Evolutionary conservation across 2,888 invertebrate species (phyloP).

Genomic region (Drosophila mettleri): DNA sequence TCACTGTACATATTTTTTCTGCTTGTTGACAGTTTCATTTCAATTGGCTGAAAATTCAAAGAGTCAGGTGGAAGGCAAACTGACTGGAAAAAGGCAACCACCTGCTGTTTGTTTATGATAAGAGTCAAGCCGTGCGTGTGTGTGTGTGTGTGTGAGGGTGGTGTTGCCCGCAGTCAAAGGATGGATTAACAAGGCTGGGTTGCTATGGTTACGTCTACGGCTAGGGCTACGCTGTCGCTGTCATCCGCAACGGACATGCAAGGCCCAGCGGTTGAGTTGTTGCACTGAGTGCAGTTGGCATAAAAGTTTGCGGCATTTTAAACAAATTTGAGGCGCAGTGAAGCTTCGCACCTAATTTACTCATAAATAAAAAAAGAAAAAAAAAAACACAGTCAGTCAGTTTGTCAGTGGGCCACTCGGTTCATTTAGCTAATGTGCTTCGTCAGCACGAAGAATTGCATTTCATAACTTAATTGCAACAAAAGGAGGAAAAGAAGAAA

Average conservation of each 20-base stretch:
- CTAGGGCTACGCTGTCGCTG: slow-evolving; percentile 15
- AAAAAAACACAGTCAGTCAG: neutral
- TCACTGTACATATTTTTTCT: slow-evolving; percentile 2
- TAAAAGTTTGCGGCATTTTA: neutral
- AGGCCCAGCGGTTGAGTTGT: slow-evolving; percentile 16
- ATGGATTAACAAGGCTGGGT: slow-evolving; percentile 23
- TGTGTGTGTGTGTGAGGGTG: slow-evolving; percentile 1
- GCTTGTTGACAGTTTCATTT: slow-evolving; percentile 62
- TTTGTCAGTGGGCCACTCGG: slow-evolving; percentile 43
- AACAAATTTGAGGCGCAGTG: slow-evolving; percentile 20
- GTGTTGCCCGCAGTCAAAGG: slow-evolving; percentile 21
- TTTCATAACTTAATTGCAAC: slow-evolving; percentile 73
- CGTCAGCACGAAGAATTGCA: slow-evolving; percentile 64
- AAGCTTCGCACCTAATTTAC: neutral
- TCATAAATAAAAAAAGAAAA: neutral
- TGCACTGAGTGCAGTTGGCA: slow-evolving; percentile 11
- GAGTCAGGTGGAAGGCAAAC: slow-evolving; percentile 17
- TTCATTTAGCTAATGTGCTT: slow-evolving; percentile 59
- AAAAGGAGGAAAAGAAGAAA: slow-evolving; percentile 16
- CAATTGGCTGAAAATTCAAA: slow-evolving; percentile 24
- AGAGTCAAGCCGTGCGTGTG: slow-evolving; percentile 4
- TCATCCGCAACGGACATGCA: slow-evolving; percentile 16
- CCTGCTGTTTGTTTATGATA: slow-evolving; percentile 37
- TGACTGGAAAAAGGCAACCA: slow-evolving; percentile 23
- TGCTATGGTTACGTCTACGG: slow-evolving; percentile 24